phyloP scores from a whole-genome alignment of 1,140 invertebrate species.

The Parapsyche elsis region DNA sequence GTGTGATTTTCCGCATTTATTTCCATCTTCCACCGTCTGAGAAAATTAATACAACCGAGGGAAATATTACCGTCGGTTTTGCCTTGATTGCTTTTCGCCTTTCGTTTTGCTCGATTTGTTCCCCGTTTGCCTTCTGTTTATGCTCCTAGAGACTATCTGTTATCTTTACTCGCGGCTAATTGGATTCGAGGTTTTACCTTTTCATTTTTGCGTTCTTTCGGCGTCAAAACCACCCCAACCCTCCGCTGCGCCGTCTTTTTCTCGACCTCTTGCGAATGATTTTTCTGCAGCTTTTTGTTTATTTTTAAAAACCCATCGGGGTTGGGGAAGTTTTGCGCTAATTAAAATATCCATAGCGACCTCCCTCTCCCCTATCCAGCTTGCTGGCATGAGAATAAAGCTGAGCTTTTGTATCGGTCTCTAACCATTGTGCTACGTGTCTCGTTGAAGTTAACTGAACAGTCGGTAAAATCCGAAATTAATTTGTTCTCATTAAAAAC shows the following conservation, averaged over 20 bases:
- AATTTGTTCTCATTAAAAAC: conserved; percentile 48
- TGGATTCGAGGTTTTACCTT: conserved; percentile 43
- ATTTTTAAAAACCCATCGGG: background rate
- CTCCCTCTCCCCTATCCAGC: background rate
- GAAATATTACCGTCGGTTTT: background rate
- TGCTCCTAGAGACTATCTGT: conserved; percentile 27
- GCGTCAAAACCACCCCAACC: background rate
- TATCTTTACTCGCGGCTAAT: conserved; percentile 46
- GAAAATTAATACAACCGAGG: conserved; percentile 17
- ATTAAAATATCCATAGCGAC: conserved; percentile 52
- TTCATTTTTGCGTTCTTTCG: conserved; percentile 21
- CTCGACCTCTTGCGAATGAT: background rate
- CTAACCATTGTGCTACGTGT: conserved; percentile 37
- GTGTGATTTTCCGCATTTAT: conserved; percentile 9
- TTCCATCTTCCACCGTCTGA: background rate
- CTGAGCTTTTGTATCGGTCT: conserved; percentile 43
- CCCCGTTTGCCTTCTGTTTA: conserved; percentile 35
- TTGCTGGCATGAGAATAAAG: conserved; percentile 27
- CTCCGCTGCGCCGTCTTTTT: conserved; percentile 15
- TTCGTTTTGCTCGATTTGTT: conserved; percentile 32
- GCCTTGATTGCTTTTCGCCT: conserved; percentile 29
- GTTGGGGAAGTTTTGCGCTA: conserved; percentile 45
- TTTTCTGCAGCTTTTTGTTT: background rate
- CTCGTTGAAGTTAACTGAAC: conserved; percentile 39
- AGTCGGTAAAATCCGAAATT: conserved; percentile 35